Base-by-base conservation (phyloP, 2,797 vertebrate species). In the Steatocranus sp. region DNA sequence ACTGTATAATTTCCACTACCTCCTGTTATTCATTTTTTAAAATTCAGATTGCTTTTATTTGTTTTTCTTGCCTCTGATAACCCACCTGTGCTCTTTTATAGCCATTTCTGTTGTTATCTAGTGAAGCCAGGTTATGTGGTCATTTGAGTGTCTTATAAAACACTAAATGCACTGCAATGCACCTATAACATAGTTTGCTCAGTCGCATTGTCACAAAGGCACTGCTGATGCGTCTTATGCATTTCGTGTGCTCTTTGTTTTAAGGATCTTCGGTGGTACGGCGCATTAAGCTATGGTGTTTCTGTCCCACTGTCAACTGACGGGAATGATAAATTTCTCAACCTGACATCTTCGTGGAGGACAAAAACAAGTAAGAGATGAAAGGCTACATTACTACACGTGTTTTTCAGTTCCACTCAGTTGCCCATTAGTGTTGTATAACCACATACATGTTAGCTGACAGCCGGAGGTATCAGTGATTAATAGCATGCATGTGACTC, bases 391-490 rank as follows among this genome's bases (percentile, higher is more conserved):
- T 88, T 76, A 89, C 38, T 78, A 51, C 61, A 81, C 84, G 75
- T 92, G 83, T 88, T 92, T 89, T 91, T 91, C 87, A 41, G 91
- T 93, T 94, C 88, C 88, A 76, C 92, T 88, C 83, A 84, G 91
- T 90, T 93, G 92, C 86, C 83, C 89, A 91, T 93, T 87, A 86
- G 87, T 87, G 91, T 93, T 94, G 89, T 87, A 82, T 82, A 90
- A 91, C 87, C 76, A 61, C 43, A 54, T 84, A 75, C 46, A 79
- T 90, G 87, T 79, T 34, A 79, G 32, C 77, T 88, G 92, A 92
- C 93, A 93, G 83, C 83, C 78, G 76, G 85, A 91, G 87, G 91
- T 88, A 90, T 93, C 88, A 89, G 89, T 94, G 90, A 95, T 95
- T 90, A 94, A 94, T 94, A 79, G 81, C 58, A 27, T 82, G 82